phyloP scores from a whole-genome alignment of 2,888 invertebrate species.

The Icerya purchasi region DNA sequence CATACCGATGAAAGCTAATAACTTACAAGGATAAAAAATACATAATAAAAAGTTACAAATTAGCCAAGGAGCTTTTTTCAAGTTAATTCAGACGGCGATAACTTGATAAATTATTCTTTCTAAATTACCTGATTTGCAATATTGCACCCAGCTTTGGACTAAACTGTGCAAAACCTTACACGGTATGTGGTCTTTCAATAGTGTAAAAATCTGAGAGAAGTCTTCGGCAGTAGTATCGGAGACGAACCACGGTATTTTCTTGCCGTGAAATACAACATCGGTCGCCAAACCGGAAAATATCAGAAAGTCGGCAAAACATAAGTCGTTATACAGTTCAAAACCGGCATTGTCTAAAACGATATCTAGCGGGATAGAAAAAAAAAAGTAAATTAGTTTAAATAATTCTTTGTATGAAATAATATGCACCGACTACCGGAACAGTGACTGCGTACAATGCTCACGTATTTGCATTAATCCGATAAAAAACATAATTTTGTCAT shows the following conservation, averaged over 20 bases:
- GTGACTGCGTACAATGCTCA: too few relatives aligned
- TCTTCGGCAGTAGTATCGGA: conserved; percentile 67
- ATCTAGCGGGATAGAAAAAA: conserved; percentile 29
- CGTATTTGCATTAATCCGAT: too few relatives aligned
- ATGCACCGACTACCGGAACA: too few relatives aligned
- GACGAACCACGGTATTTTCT: conserved; percentile 85
- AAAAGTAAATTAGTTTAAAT: background rate
- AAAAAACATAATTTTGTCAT: too few relatives aligned
- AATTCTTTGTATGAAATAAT: too few relatives aligned
- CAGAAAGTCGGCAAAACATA: conserved; percentile 66
- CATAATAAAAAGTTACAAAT: too few relatives aligned
- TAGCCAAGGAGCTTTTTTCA: too few relatives aligned
- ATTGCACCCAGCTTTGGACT: conserved; percentile 36
- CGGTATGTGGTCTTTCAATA: conserved; percentile 19
- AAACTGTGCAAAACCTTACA: conserved; percentile 25
- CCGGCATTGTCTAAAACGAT: conserved; percentile 83
- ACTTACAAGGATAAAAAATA: too few relatives aligned
- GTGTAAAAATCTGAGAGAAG: conserved; percentile 37
- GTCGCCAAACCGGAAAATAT: conserved; percentile 34
- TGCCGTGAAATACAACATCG: conserved; percentile 62
- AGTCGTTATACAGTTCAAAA: conserved; percentile 74
- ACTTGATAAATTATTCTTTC: too few relatives aligned
- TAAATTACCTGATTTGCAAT: conserved; percentile 31
- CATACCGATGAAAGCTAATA: too few relatives aligned
- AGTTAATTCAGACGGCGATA: too few relatives aligned